These are phyloP conservation scores for Centropristis striata DNA, from an alignment of 2,113 vertebrate species.

Conservation along the genomic window DNA sequence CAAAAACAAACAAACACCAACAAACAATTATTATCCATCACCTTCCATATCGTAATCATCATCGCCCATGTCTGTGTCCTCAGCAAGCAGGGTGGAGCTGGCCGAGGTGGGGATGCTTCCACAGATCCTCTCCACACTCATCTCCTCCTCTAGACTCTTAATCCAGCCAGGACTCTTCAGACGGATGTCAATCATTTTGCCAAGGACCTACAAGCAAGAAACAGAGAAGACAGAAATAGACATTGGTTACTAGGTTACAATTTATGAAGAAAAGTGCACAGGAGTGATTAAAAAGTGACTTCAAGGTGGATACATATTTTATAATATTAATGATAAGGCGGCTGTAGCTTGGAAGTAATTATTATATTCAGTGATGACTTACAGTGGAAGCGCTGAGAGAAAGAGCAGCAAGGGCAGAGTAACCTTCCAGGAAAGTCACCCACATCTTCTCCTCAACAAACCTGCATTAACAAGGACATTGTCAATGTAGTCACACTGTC, in stretches of 20 bases:
- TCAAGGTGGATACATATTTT: background rate
- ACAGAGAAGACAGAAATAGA: background rate
- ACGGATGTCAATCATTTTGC: conserved; percentile 89
- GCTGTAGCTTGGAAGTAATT: background rate
- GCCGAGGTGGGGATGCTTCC: conserved; percentile 90
- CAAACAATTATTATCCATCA: conserved; percentile 75
- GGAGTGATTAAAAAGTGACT: background rate
- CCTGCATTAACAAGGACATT: conserved; percentile 77
- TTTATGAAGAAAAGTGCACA: background rate
- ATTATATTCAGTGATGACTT: conserved; percentile 67
- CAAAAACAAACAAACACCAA: no score
- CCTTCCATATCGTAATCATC: conserved; percentile 99
- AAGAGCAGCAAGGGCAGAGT: conserved; percentile 92
- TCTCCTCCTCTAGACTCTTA: conserved; percentile 95
- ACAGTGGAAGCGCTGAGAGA: conserved; percentile 92
- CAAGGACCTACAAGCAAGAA: conserved; percentile 85
- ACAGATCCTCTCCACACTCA: conserved; percentile 93
- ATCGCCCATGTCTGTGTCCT: conserved; percentile 92
- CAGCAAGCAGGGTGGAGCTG: conserved; percentile 96
- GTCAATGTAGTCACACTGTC: background rate
- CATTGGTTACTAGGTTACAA: background rate
- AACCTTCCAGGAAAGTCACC: conserved; percentile 98
- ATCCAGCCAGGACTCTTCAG: conserved; percentile 97
- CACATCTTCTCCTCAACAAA: conserved; percentile 99
- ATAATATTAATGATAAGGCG: background rate